phyloP scores from a whole-genome alignment of 2,888 invertebrate genomes.

The Anarsia innoxiella region DNA sequence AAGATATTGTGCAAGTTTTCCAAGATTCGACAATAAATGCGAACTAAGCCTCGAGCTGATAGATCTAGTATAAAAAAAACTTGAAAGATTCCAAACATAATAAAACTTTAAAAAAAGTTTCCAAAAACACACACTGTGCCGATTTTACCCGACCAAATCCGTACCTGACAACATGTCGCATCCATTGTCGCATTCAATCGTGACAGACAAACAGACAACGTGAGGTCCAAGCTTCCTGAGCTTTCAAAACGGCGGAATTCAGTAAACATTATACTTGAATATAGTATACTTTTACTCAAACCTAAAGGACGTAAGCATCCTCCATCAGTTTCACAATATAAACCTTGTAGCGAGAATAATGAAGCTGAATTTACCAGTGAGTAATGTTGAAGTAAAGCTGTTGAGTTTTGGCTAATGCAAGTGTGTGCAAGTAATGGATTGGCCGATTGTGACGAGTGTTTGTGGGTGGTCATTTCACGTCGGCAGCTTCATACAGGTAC shows the following conservation, averaged over 20 bases:
- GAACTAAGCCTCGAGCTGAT: no score
- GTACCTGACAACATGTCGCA: conserved; percentile 24
- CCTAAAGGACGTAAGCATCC: no score
- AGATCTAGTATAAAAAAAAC: no score
- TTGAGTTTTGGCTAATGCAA: conserved; percentile 18
- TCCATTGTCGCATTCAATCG: conserved; percentile 38
- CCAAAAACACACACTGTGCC: no score
- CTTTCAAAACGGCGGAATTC: conserved; percentile 50
- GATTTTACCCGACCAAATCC: conserved; percentile 22
- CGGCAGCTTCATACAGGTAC: conserved; percentile 42
- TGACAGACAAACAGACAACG: conserved; percentile 49
- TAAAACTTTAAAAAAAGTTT: not conserved
- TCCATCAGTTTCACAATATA: no score
- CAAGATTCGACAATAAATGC: no score
- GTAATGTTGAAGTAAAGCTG: no score
- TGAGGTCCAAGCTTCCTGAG: conserved; percentile 52
- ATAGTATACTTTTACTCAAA: no score
- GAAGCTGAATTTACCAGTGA: no score
- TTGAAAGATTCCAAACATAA: no score
- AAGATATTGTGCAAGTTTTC: no score
- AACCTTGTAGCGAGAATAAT: no score
- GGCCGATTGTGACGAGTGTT: conserved; percentile 46
- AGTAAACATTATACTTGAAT: conserved; percentile 40
- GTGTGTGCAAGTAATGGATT: conserved; percentile 54
- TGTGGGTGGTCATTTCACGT: conserved; percentile 53